phyloP scores from a whole-genome alignment of 2,113 vertebrate genomes.

The Zapus hudsonius region DNA sequence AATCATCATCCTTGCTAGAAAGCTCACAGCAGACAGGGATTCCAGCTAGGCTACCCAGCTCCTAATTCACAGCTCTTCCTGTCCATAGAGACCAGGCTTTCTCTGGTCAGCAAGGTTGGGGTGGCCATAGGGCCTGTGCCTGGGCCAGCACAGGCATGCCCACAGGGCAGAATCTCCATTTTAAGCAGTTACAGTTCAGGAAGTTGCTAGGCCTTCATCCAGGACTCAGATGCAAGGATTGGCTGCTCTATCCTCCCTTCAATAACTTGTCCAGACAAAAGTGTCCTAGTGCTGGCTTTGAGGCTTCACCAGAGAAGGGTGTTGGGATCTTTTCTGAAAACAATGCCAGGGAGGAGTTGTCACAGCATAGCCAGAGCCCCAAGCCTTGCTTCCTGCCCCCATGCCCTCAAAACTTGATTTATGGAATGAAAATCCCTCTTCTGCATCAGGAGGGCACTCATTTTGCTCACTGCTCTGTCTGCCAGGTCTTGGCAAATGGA shows the following conservation, averaged over 20 bases:
- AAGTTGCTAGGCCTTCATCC: neutral
- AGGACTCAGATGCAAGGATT: neutral
- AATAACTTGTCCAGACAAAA: neutral
- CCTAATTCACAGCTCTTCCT: neutral
- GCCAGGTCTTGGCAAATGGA: neutral
- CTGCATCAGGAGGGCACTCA: neutral
- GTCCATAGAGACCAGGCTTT: neutral
- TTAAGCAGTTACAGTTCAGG: neutral
- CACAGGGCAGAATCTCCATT: neutral
- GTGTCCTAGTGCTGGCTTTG: neutral
- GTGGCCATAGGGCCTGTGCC: neutral
- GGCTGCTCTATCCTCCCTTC: neutral
- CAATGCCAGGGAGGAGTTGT: neutral
- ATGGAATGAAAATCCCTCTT: neutral
- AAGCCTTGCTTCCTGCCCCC: neutral
- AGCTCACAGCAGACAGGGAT: neutral
- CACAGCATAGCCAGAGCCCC: neutral
- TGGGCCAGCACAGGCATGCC: neutral
- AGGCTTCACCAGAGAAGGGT: neutral
- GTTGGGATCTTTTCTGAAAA: neutral
- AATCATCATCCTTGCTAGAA: neutral
- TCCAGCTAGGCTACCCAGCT: neutral
- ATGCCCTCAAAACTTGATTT: neutral
- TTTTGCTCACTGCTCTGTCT: neutral
- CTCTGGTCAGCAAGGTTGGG: neutral